Evolutionary conservation across 2,797 vertebrate genomes (phyloP).

Genomic region (Amniataba percoides): DNA sequence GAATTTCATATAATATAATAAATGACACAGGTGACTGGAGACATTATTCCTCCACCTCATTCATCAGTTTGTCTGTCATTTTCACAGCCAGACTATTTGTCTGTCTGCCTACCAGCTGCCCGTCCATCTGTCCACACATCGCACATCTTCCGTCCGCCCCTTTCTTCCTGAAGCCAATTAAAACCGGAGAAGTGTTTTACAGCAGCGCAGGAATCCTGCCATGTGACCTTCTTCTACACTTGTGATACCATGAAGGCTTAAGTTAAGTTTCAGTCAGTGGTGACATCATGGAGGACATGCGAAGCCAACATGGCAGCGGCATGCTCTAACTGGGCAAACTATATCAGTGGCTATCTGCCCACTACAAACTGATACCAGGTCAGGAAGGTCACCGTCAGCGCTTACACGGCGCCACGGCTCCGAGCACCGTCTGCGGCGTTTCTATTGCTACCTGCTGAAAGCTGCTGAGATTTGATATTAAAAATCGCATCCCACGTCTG

Average conservation of each 20-base stretch:
- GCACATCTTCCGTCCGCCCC: slow-evolving; percentile 16
- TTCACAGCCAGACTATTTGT: background rate
- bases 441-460: slow-evolving; percentile 17
- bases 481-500: background rate
- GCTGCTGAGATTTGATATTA: background rate
- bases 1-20: background rate
- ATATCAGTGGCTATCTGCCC: slow-evolving; percentile 1
- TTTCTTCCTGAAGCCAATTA: slow-evolving; percentile 10
- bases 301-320: slow-evolving; percentile 23
- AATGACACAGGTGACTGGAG: background rate
- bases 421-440: background rate
- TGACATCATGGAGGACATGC: slow-evolving; percentile 50
- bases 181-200: background rate
- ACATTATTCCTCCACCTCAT: slow-evolving; percentile 5
- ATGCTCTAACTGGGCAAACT: slow-evolving; percentile 20
- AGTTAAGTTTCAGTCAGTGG: slow-evolving; percentile 2
- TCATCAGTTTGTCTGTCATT: background rate
- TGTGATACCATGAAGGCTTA: slow-evolving; percentile 23
- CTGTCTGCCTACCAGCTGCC: slow-evolving; percentile 11
- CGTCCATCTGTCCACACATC: slow-evolving; percentile 28
- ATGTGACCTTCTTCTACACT: background rate
- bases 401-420: background rate
- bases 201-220: background rate
- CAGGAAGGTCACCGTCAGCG: slow-evolving; percentile 9
- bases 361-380: slow-evolving; percentile 22